phyloP scores from a whole-genome alignment of 2,888 invertebrate species.

The Ennomos fuscantarius region DNA sequence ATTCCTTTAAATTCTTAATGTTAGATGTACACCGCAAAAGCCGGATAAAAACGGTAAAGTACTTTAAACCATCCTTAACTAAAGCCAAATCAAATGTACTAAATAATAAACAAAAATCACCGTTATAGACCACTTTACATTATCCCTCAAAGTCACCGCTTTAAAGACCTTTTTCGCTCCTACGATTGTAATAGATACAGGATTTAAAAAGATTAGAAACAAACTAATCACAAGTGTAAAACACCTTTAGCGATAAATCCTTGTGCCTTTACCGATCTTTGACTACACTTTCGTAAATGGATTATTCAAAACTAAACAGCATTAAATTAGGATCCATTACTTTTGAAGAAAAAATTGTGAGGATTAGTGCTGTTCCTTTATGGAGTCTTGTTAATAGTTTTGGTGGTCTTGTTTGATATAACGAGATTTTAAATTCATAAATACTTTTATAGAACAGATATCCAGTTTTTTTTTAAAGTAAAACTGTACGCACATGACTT shows the following conservation, averaged over 20 bases:
- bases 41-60: too few species aligned
- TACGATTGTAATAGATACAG: conserved; percentile 3
- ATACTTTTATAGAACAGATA: too few species aligned
- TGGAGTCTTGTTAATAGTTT: too few species aligned
- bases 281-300: conserved; percentile 9
- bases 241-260: conserved; percentile 42
- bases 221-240: conserved; percentile 39
- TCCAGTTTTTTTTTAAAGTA: too few species aligned
- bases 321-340: conserved; percentile 23
- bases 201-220: conserved; percentile 14
- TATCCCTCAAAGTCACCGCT: conserved; percentile 8
- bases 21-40: too few species aligned
- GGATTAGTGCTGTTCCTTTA: conserved; percentile 1
- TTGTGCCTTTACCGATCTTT: conserved; percentile 29
- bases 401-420: too few species aligned
- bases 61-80: neutral
- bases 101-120: neutral
- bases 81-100: conserved; percentile 5
- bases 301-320: conserved; percentile 27
- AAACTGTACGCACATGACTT: too few species aligned
- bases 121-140: neutral
- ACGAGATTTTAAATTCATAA: too few species aligned
- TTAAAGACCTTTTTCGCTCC: conserved; percentile 1
- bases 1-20: too few species aligned
- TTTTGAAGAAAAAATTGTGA: neutral